These are phyloP conservation scores for Caenorhabditis latens DNA, from an alignment of 1,140 invertebrate species.

Conservation along the genomic window DNA sequence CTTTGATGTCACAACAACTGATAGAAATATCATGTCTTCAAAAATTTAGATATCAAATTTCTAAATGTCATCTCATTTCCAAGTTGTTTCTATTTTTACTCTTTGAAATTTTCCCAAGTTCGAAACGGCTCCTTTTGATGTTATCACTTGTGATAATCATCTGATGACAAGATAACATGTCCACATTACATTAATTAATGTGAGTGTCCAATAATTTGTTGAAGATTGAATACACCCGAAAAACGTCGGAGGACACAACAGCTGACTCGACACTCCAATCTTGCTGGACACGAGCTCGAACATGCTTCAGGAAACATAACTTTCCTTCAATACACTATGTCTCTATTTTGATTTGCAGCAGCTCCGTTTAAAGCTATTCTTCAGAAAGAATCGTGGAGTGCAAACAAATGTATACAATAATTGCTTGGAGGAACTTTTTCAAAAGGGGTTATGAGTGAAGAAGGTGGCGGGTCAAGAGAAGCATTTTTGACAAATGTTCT, in stretches of 20 bases:
- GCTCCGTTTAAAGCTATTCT: neutral
- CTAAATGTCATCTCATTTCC: neutral
- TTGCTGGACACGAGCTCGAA: constrained; percentile 10
- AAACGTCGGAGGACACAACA: neutral
- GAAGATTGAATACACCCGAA: constrained; percentile 28
- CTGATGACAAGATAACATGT: neutral
- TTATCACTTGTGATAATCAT: neutral
- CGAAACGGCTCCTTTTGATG: neutral
- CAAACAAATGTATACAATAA: constrained; percentile 44
- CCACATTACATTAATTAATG: neutral
- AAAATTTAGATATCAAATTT: neutral
- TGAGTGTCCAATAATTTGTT: constrained; percentile 35
- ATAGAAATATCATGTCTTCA: neutral
- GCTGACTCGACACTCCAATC: neutral
- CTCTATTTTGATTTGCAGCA: neutral
- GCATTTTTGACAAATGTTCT: constrained; percentile 55
- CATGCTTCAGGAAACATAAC: neutral
- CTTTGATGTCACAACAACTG: no score
- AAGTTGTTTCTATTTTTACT: neutral
- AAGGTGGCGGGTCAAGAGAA: constrained; percentile 12
- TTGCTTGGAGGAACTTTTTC: constrained; percentile 23
- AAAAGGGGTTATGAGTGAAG: neutral
- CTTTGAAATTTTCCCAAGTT: neutral
- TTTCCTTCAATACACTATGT: neutral
- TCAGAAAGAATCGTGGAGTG: neutral